phyloP scores from a whole-genome alignment of 2,888 invertebrate genomes.

The Dynastes grantii region DNA sequence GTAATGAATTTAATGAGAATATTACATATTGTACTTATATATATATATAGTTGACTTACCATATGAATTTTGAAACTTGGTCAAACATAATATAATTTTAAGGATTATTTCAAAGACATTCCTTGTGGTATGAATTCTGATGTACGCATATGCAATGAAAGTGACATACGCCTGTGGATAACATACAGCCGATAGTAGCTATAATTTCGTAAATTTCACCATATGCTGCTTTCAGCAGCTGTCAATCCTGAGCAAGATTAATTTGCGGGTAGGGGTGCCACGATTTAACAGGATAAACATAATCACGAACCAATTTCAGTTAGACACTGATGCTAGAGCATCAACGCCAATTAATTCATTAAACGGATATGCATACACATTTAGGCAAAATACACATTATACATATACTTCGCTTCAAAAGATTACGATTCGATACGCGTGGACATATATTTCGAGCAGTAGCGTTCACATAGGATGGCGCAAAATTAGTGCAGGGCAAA shows the following conservation, averaged over 20 bases:
- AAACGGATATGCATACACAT: neutral
- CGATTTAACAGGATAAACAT: constrained; percentile 38
- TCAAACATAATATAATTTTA: too few species aligned
- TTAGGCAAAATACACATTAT: neutral
- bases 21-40: too few species aligned
- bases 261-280: constrained; percentile 29
- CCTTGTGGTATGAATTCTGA: neutral
- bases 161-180: neutral
- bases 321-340: constrained; percentile 18
- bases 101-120: too few species aligned
- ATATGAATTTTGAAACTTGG: too few species aligned
- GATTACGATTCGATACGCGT: too few species aligned
- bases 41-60: too few species aligned
- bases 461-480: too few species aligned
- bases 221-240: constrained; percentile 33
- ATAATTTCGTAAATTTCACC: constrained; percentile 29
- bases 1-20: too few species aligned
- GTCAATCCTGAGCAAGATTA: constrained; percentile 43
- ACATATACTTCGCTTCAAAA: too few species aligned
- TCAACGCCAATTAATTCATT: constrained; percentile 36
- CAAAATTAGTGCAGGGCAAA: too few species aligned
- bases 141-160: neutral
- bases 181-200: neutral
- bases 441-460: too few species aligned
- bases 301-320: constrained; percentile 34